phyloP scores from a whole-genome alignment of 2,113 vertebrate species.

The Acinonyx jubatus region DNA sequence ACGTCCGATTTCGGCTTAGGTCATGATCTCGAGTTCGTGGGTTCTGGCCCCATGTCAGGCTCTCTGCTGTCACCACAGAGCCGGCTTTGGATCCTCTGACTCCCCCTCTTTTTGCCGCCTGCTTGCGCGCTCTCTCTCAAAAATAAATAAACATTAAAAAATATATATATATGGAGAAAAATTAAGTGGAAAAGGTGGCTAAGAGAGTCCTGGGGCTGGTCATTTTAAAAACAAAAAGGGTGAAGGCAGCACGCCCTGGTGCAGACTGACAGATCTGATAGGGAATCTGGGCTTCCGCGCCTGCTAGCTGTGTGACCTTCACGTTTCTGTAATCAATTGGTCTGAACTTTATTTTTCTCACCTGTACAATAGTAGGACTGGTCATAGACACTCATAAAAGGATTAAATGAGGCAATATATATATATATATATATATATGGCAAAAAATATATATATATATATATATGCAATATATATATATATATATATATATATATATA shows the following conservation, averaged over 20 bases:
- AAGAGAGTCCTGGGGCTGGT: neutral
- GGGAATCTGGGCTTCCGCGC: neutral
- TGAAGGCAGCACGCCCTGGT: neutral
- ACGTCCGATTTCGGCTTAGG: no score
- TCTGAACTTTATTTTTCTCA: slow-evolving; percentile 36
- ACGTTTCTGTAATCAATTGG: neutral
- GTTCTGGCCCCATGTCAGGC: no score
- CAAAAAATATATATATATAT: no score
- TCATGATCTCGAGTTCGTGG: no score
- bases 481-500: neutral
- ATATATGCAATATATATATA: neutral
- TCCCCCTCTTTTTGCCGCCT: no score
- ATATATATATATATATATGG: neutral
- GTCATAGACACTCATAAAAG: neutral
- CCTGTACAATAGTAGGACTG: neutral
- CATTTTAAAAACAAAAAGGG: neutral
- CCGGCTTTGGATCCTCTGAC: no score
- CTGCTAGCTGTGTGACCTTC: neutral
- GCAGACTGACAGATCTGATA: neutral
- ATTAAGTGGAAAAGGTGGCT: neutral
- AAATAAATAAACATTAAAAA: no score
- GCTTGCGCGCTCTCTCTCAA: no score
- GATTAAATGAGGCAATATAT: neutral
- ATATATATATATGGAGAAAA: neutral
- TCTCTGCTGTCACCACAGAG: no score